Conservation (phyloP, 2,113 vertebrate species). For the Oxygymnocypris stewartii region DNA sequence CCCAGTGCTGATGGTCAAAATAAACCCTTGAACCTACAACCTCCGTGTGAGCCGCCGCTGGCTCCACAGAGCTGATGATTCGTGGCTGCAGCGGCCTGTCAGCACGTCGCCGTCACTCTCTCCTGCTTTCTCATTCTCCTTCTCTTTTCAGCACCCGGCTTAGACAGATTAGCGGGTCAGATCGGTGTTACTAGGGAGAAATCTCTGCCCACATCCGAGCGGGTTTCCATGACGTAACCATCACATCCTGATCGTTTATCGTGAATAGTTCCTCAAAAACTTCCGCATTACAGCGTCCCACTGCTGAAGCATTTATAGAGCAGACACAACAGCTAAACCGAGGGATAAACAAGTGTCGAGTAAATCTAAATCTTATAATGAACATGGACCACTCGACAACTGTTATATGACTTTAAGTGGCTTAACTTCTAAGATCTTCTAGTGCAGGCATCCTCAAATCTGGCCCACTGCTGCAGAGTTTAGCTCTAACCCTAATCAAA, state of each 20-base stretch:
- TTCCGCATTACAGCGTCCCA: neutral
- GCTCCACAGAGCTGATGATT: neutral
- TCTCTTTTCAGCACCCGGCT: conserved; percentile 18
- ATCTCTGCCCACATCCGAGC: conserved; percentile 9
- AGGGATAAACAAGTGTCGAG: conserved; percentile 6
- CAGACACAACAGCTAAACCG: neutral
- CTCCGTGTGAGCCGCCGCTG: neutral
- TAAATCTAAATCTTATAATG: conserved; percentile 17
- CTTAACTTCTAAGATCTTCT: neutral
- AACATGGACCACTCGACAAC: neutral
- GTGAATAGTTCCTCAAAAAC: neutral
- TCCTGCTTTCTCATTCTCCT: neutral
- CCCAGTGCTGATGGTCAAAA: neutral
- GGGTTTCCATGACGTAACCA: conserved; percentile 30
- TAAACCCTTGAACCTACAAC: neutral
- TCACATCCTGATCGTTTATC: conserved; percentile 16
- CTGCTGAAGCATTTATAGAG: neutral
- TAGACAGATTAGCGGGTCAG: conserved; percentile 44
- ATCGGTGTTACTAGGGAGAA: conserved; percentile 21
- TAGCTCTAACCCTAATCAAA: no score
- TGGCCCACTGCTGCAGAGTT: no score
- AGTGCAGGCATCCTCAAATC: neutral
- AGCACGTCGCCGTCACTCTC: neutral
- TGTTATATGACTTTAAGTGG: neutral
- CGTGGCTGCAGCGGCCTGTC: neutral